A percentile compares a stretch with the other conserved stretches of the same genome.
These are phyloP conservation scores for Vanessa tameamea DNA, from an alignment of 1,140 invertebrate genomes.

Conservation along the genomic window DNA sequence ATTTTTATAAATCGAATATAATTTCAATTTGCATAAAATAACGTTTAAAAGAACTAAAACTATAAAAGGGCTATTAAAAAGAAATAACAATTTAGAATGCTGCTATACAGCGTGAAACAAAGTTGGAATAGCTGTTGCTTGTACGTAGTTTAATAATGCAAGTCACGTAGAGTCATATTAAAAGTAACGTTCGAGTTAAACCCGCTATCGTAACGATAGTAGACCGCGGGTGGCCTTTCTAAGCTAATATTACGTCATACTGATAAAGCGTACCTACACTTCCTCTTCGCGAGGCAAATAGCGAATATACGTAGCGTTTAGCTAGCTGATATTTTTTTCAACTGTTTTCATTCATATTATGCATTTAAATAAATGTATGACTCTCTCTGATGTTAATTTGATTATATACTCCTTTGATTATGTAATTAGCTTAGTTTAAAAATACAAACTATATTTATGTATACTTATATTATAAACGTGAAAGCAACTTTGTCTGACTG, in stretches of 20 bases:
- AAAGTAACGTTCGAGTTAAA: conserved; percentile 33
- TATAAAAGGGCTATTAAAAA: conserved; percentile 2
- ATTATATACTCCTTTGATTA: too few species aligned
- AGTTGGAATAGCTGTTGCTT: conserved; percentile 30
- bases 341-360: not conserved
- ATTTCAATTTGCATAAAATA: not conserved
- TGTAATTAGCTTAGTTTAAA: too few species aligned
- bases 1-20: not conserved
- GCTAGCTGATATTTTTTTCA: not conserved
- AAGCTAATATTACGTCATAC: conserved; percentile 37
- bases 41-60: not conserved
- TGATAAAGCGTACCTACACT: conserved; percentile 33
- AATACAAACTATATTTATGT: too few species aligned
- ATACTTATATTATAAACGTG: too few species aligned
- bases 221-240: conserved; percentile 35
- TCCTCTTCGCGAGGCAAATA: conserved; percentile 27
- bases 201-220: conserved; percentile 27
- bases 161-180: conserved; percentile 37
- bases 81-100: conserved; percentile 19
- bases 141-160: conserved; percentile 33
- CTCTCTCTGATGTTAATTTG: too few species aligned
- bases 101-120: conserved; percentile 7
- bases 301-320: conserved; percentile 7
- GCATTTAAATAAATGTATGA: too few species aligned
- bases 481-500: too few species aligned